A percentile compares a stretch with the other conserved stretches of the same genome.
Conservation (phyloP, 2,113 vertebrate species). For the Mus pahari region DNA sequence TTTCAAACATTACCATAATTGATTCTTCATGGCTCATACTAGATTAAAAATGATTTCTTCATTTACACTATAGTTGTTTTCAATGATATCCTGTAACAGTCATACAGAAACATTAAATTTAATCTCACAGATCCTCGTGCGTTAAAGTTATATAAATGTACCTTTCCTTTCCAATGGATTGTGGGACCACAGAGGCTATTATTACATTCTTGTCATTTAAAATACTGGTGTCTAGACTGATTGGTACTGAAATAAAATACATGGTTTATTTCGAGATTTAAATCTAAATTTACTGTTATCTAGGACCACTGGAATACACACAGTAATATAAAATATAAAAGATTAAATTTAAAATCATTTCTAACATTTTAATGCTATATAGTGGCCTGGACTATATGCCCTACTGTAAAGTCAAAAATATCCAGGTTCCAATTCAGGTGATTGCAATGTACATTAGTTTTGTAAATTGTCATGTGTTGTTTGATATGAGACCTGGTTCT, state of each 20-base stretch:
- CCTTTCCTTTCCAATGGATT: background rate
- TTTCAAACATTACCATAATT: background rate
- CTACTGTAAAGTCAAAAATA: background rate
- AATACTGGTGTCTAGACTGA: background rate
- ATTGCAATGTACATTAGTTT: background rate
- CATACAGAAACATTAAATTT: background rate
- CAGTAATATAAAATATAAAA: background rate
- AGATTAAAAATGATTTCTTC: background rate
- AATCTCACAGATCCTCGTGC: background rate
- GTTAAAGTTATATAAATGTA: conserved; percentile 1
- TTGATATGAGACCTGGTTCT: background rate
- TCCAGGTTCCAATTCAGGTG: background rate
- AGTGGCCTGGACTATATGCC: background rate
- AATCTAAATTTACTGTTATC: background rate
- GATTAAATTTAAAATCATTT: background rate
- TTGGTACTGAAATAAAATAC: background rate
- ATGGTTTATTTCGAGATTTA: conserved; percentile 27
- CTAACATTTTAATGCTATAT: background rate
- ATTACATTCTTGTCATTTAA: background rate
- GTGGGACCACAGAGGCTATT: background rate
- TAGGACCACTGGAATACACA: background rate
- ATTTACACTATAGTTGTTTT: background rate
- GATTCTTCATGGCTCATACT: background rate
- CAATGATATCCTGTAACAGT: background rate
- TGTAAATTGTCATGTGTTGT: background rate